phyloP scores from a whole-genome alignment of 2,113 vertebrate species.

The Notothenia coriiceps region DNA sequence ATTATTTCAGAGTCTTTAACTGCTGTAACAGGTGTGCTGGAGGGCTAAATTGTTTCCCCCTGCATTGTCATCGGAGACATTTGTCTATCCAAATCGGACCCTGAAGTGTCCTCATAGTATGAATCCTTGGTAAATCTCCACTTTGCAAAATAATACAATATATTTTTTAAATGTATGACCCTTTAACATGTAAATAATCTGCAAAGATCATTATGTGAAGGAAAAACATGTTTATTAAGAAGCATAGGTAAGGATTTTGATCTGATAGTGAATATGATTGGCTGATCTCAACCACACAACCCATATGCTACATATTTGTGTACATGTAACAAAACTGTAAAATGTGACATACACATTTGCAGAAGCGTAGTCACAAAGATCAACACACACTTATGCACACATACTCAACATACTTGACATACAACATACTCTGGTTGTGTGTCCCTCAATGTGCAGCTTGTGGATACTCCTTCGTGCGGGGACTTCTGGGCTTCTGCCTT shows the following conservation, averaged over 20 bases:
- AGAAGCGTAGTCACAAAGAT: conserved; percentile 1
- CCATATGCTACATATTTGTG: neutral
- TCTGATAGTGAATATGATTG: conserved; percentile 14
- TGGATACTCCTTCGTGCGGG: conserved; percentile 52
- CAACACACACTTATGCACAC: conserved; percentile 15
- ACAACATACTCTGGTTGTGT: conserved; percentile 24
- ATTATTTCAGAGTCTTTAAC: neutral
- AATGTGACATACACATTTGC: conserved; percentile 8
- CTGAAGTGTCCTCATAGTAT: neutral
- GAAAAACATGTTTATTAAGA: too few relatives aligned
- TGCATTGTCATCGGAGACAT: neutral
- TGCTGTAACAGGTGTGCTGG: neutral
- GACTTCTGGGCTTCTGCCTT: conserved; percentile 64
- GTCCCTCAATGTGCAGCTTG: conserved; percentile 60
- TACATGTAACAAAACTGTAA: conserved; percentile 10
- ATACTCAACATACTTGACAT: neutral
- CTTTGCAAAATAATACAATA: neutral
- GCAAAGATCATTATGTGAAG: neutral
- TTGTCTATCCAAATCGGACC: neutral
- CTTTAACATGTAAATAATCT: neutral
- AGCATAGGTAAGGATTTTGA: neutral
- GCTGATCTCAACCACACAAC: conserved; percentile 41
- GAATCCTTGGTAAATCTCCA: neutral
- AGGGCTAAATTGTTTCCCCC: neutral
- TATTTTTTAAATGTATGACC: too few relatives aligned